Percentiles rank a stretch among this genome's conserved stretches.
Evolutionary conservation across 2,113 vertebrate species (phyloP).

Genomic region (human (Homo sapiens)): GRCh38 chrX:82514001-82514500

Average conservation of each 20-base stretch:
- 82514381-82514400: not conserved
- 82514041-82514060: not conserved
- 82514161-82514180: too few relatives aligned
- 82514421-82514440: not conserved
- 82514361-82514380: not conserved
- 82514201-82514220: too few relatives aligned
- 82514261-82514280: not conserved
- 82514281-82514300: not conserved
- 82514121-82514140: not conserved
- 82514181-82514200: too few relatives aligned
- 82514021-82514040: not conserved
- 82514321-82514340: not conserved
- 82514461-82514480: not conserved
- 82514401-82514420: not conserved
- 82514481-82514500: not conserved
- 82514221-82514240: too few relatives aligned
- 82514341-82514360: not conserved
- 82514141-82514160: too few relatives aligned
- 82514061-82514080: not conserved
- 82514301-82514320: not conserved
- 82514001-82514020: not conserved
- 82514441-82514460: not conserved
- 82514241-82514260: too few relatives aligned
- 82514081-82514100: not conserved
- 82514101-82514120: not conserved